Percentiles rank a stretch among this genome's conserved stretches.
Conservation (phyloP, 2,888 invertebrate genomes). For the Coleophora deauratella region DNA sequence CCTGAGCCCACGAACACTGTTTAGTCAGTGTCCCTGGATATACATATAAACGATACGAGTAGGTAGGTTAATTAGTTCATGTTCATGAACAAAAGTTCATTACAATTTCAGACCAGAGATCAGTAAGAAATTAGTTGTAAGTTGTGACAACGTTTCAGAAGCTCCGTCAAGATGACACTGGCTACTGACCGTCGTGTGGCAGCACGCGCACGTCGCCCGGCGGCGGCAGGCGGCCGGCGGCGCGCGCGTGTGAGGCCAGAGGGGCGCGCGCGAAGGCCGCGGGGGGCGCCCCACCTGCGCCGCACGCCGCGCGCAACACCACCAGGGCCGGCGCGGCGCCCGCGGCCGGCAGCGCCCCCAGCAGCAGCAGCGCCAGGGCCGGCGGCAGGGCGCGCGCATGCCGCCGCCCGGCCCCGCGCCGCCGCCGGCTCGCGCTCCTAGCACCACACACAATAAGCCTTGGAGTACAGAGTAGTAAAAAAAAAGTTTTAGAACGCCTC, state of each 20-base stretch:
- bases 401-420: not conserved
- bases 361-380: conserved; percentile 1
- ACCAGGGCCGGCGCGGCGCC: conserved; percentile 12
- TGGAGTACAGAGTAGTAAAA: too few relatives aligned
- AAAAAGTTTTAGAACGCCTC: too few relatives aligned
- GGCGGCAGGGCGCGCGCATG: not conserved
- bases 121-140: too few relatives aligned
- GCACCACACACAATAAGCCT: too few relatives aligned
- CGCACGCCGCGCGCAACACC: conserved; percentile 42
- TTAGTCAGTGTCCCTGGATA: too few relatives aligned
- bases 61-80: too few relatives aligned
- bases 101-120: too few relatives aligned
- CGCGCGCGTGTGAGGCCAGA: conserved; percentile 10
- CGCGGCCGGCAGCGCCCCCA: conserved; percentile 9
- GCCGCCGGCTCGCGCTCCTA: not conserved
- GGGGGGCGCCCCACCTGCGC: conserved; percentile 29
- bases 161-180: not conserved
- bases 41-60: too few relatives aligned
- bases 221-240: conserved; percentile 29
- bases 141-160: not conserved
- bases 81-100: too few relatives aligned
- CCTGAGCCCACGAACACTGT: too few relatives aligned
- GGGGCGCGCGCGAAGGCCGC: conserved; percentile 19
- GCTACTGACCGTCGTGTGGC: not conserved
- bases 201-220: conserved; percentile 16